phyloP scores from a whole-genome alignment of 2,797 vertebrate species.

The Dipus sagitta region DNA sequence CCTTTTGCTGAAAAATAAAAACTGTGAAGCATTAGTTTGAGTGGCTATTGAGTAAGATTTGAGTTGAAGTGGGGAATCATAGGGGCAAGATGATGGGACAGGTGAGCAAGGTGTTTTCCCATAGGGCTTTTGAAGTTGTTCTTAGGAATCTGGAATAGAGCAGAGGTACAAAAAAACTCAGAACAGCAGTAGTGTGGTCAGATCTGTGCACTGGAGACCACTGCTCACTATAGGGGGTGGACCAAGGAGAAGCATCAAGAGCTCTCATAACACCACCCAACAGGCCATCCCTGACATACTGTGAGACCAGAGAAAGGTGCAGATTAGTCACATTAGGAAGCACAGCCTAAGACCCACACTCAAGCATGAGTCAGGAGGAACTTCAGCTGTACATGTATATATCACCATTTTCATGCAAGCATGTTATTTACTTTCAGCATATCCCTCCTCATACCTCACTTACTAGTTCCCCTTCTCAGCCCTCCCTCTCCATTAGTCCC shows the following conservation, averaged over 20 bases:
- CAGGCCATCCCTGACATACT: not conserved
- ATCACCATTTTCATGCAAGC: too few relatives aligned
- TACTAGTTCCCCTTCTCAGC: too few relatives aligned
- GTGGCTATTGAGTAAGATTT: not conserved
- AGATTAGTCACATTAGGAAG: not conserved
- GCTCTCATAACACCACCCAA: accelerated
- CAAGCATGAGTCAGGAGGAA: not conserved
- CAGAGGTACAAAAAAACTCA: not conserved
- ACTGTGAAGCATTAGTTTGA: not conserved
- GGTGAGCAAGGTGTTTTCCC: not conserved
- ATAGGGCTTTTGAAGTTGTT: not conserved
- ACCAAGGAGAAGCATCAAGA: not conserved
- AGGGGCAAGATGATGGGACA: not conserved
- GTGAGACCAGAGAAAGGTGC: too few relatives aligned
- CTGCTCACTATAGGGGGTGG: accelerated
- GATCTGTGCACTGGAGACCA: not conserved
- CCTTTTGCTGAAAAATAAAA: not conserved
- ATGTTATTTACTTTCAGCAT: too few relatives aligned
- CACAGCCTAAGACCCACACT: accelerated
- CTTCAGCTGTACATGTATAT: too few relatives aligned
- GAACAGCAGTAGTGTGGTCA: not conserved
- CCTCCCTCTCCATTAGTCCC: too few relatives aligned
- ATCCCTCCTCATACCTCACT: too few relatives aligned
- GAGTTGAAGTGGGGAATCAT: not conserved
- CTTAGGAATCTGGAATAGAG: not conserved